phyloP scores from a whole-genome alignment of 2,113 vertebrate species.

The Lepus europaeus region DNA sequence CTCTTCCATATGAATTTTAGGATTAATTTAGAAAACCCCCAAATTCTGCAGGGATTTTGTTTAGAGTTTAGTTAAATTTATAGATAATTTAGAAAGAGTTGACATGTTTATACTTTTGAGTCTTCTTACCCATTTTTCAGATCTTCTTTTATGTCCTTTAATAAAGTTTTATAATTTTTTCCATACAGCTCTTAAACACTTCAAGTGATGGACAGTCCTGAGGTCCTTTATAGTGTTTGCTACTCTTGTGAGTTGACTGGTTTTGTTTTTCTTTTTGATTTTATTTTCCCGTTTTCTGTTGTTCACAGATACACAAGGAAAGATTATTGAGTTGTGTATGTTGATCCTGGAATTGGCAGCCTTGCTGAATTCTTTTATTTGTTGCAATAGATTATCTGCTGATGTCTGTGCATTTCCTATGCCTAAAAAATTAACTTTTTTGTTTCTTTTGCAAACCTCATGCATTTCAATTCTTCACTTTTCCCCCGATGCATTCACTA shows the following conservation, averaged over 20 bases:
- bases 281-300: conserved; percentile 13
- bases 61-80: conserved; percentile 12
- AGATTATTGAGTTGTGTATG: neutral
- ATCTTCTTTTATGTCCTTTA: conserved; percentile 33
- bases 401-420: neutral
- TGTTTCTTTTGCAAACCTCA: neutral
- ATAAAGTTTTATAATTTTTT: neutral
- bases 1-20: neutral
- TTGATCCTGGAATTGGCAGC: neutral
- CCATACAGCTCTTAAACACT: neutral
- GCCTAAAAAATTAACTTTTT: conserved; percentile 11
- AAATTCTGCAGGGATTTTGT: neutral
- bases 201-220: neutral
- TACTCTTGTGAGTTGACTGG: neutral
- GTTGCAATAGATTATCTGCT: neutral
- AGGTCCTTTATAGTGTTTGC: neutral
- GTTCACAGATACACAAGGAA: neutral
- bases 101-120: neutral
- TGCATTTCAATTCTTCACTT: neutral
- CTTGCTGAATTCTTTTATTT: neutral
- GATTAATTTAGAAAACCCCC: neutral
- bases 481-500: neutral
- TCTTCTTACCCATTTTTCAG: neutral
- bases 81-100: neutral
- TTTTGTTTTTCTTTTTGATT: neutral